phyloP scores from a whole-genome alignment of 2,888 invertebrate species.

The Mongoloraphidia duomilia region DNA sequence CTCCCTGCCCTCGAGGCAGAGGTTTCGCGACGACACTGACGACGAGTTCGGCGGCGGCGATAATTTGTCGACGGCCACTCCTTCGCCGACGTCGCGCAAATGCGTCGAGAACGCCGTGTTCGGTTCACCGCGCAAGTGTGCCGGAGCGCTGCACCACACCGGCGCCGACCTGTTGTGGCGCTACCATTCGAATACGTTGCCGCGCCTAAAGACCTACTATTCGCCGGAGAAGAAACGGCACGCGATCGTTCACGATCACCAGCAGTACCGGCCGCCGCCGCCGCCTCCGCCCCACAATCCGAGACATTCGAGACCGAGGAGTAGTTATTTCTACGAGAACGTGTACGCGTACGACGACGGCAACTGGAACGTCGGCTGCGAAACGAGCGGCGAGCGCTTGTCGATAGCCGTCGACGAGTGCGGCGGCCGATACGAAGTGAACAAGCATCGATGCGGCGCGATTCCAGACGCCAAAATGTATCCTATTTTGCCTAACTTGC shows the following conservation, averaged over 20 bases:
- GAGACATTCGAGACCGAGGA: conserved; percentile 1
- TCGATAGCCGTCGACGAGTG: too few species aligned
- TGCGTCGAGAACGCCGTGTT: conserved; percentile 10
- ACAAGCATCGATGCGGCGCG: neutral
- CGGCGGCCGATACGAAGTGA: too few species aligned
- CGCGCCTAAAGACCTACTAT: conserved; percentile 25
- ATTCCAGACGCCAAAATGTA: conserved; percentile 4
- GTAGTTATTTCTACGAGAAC: conserved; percentile 5
- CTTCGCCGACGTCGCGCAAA: neutral
- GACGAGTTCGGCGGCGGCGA: too few species aligned
- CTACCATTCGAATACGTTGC: conserved; percentile 26
- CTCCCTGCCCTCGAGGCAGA: too few species aligned
- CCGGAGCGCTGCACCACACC: neutral
- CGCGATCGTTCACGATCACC: conserved; percentile 18
- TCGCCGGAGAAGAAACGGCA: conserved; percentile 25
- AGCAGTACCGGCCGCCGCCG: too few species aligned
- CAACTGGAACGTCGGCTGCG: too few species aligned
- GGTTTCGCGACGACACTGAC: too few species aligned
- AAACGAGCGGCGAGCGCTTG: too few species aligned
- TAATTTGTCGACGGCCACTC: neutral
- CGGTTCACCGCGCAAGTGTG: conserved; percentile 7
- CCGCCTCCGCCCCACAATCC: neutral
- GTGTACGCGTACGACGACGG: conserved; percentile 1
- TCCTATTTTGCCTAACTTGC: conserved; percentile 5
- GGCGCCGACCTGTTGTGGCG: conserved; percentile 18